phyloP scores from a whole-genome alignment of 2,888 invertebrate species.

The Tetragonula carbonaria region DNA sequence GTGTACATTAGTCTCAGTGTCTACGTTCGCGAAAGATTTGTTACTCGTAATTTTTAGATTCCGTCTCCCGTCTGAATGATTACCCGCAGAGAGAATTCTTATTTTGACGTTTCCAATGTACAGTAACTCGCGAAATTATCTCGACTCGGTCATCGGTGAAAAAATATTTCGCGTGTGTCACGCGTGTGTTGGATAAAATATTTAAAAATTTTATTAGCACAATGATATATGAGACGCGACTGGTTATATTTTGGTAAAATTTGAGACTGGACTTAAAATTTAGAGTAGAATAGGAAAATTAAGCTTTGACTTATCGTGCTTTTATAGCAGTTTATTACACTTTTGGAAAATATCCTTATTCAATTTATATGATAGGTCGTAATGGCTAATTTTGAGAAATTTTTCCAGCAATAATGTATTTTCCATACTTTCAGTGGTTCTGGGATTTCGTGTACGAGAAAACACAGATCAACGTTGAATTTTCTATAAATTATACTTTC shows the following conservation, averaged over 20 bases:
- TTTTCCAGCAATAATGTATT: too few relatives aligned
- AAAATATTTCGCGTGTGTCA: not conserved
- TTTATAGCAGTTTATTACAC: too few relatives aligned
- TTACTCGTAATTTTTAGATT: constrained; percentile 51
- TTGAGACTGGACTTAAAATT: not conserved
- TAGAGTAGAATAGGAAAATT: too few relatives aligned
- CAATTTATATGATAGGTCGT: too few relatives aligned
- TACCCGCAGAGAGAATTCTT: constrained; percentile 30
- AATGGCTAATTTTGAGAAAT: too few relatives aligned
- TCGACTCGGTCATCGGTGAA: not conserved
- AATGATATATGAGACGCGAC: not conserved
- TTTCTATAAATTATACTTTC: too few relatives aligned
- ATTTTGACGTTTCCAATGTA: too few relatives aligned
- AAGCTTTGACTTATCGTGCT: too few relatives aligned
- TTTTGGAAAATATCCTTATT: too few relatives aligned
- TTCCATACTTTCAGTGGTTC: too few relatives aligned
- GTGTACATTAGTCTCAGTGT: constrained; percentile 50
- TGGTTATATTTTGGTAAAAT: not conserved
- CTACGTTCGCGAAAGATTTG: constrained; percentile 43
- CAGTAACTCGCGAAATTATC: not conserved
- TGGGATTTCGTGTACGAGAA: too few relatives aligned
- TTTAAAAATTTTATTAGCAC: not conserved
- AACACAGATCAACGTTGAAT: too few relatives aligned
- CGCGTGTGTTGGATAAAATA: not conserved
- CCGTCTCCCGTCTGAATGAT: constrained; percentile 39